Percentiles rank a stretch among this genome's conserved stretches.
These are phyloP conservation scores for Planiliza haematocheilus DNA, from an alignment of 2,113 vertebrate species.

Conservation along the genomic window DNA sequence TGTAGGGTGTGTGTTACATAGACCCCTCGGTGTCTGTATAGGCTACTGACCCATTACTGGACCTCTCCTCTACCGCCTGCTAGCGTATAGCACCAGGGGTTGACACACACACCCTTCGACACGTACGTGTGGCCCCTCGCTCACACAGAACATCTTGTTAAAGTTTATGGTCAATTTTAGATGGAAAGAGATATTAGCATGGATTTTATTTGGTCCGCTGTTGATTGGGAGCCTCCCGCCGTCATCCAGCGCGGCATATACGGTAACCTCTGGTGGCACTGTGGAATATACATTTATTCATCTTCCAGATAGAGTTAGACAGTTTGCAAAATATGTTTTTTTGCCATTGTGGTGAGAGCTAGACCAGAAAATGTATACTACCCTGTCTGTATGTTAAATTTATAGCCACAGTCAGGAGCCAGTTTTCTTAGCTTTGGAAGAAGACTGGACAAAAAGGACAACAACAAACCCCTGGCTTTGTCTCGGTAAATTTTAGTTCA, in stretches of 20 bases:
- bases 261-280: slow-evolving; percentile 8
- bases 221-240: slow-evolving; percentile 19
- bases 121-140: slow-evolving; percentile 46
- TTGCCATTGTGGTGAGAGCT: not conserved
- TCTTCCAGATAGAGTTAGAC: slow-evolving; percentile 4
- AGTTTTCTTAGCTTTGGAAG: too few species aligned
- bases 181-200: slow-evolving; percentile 66
- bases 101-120: slow-evolving; percentile 20
- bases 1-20: slow-evolving; percentile 76
- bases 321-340: not conserved
- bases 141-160: slow-evolving; percentile 69
- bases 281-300: not conserved
- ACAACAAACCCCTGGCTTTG: too few species aligned
- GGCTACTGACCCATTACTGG: slow-evolving; percentile 71
- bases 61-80: slow-evolving; percentile 36
- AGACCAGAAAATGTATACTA: not conserved
- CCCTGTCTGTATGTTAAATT: not conserved
- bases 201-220: slow-evolving; percentile 59
- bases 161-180: slow-evolving; percentile 67
- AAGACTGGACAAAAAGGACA: too few species aligned
- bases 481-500: too few species aligned
- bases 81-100: slow-evolving; percentile 33
- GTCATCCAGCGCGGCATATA: not conserved
- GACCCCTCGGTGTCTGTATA: slow-evolving; percentile 71
- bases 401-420: too few species aligned